These are phyloP conservation scores for Synergus laeviventris DNA, from an alignment of 2,888 invertebrate genomes.

Conservation along the genomic window DNA sequence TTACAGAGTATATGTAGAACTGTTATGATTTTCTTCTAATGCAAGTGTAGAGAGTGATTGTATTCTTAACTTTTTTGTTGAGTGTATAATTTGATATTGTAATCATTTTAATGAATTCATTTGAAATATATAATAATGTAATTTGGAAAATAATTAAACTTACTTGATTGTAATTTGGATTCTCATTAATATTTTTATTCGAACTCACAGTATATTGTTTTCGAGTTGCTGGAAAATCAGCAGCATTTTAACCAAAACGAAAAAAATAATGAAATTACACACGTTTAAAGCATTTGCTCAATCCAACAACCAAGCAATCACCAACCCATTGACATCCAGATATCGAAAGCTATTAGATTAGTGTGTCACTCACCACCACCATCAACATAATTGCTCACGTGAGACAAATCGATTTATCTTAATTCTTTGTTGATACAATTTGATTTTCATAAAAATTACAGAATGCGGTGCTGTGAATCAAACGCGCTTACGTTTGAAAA, in stretches of 20 bases:
- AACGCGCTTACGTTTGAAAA: too few species aligned
- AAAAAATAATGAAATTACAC: constrained; percentile 13
- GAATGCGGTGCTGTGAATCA: neutral
- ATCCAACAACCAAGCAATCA: neutral
- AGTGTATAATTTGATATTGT: too few species aligned
- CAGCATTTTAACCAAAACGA: neutral
- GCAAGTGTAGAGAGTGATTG: too few species aligned
- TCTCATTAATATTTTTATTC: too few species aligned
- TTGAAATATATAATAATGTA: too few species aligned
- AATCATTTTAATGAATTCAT: too few species aligned
- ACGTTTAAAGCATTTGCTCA: neutral
- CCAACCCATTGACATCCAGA: constrained; percentile 6
- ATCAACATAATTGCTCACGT: constrained; percentile 15
- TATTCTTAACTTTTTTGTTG: too few species aligned
- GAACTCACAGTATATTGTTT: neutral
- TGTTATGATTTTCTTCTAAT: too few species aligned
- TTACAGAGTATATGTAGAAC: too few species aligned
- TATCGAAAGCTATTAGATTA: constrained; percentile 30
- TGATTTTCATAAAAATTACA: neutral
- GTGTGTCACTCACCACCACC: constrained; percentile 6
- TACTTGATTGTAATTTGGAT: too few species aligned
- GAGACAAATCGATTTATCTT: constrained; percentile 20
- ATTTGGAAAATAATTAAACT: too few species aligned
- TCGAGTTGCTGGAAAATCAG: neutral
- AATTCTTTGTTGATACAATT: constrained; percentile 5